Evolutionary conservation across 1,140 invertebrate species (phyloP).

Genomic region (Drosophila funebris): DNA sequence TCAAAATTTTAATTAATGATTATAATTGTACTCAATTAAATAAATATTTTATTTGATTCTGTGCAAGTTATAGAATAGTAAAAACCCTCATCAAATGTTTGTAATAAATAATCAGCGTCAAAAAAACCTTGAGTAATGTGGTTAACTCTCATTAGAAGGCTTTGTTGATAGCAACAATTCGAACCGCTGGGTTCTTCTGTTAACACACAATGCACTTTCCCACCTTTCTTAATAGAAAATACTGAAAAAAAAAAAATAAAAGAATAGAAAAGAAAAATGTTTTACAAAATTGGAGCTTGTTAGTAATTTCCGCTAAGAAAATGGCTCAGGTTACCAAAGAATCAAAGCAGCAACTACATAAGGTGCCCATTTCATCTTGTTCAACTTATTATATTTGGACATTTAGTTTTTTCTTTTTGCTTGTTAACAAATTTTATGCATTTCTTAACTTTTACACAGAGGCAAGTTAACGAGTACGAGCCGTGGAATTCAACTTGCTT

Average conservation of each 20-base stretch:
- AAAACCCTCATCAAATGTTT: too few species aligned
- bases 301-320: constrained; percentile 75
- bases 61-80: too few species aligned
- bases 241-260: too few species aligned
- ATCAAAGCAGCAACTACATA: constrained; percentile 21
- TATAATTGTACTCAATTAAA: too few species aligned
- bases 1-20: too few species aligned
- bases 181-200: neutral
- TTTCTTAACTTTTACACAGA: constrained; percentile 72
- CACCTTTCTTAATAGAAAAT: constrained; percentile 11
- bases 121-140: neutral
- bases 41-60: too few species aligned
- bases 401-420: constrained; percentile 31
- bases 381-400: constrained; percentile 41
- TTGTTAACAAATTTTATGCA: constrained; percentile 82
- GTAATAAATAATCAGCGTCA: too few species aligned
- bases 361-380: constrained; percentile 14
- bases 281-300: constrained; percentile 61
- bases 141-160: constrained; percentile 24
- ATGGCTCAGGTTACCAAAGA: constrained; percentile 43
- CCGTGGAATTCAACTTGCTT: constrained; percentile 70
- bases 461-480: constrained; percentile 69
- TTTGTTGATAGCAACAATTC: constrained; percentile 7
- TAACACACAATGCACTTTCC: constrained; percentile 16
- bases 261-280: constrained; percentile 10